Percentiles rank a stretch among this genome's conserved stretches.
These are phyloP conservation scores for Tetramorium parvispinum DNA, from an alignment of 1,140 invertebrate genomes.

Conservation along the genomic window DNA sequence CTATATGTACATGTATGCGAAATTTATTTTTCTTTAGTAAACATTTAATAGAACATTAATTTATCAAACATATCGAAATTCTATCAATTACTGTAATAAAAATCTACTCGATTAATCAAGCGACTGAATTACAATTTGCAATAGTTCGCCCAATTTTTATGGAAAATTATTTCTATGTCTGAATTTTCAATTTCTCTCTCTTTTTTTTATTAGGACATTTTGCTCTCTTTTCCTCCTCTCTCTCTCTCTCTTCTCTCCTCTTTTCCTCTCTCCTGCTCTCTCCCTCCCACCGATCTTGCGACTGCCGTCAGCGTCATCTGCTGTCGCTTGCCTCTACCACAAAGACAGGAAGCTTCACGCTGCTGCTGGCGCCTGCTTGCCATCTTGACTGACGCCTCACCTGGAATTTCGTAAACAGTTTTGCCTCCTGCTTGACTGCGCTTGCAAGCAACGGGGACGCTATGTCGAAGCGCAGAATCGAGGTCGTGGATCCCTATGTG, in stretches of 20 bases:
- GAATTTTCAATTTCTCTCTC: neutral
- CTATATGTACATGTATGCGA: too few species aligned
- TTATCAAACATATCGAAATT: neutral
- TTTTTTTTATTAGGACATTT: neutral
- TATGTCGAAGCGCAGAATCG: slow-evolving; percentile 94
- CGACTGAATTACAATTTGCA: neutral
- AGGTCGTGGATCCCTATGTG: slow-evolving; percentile 93
- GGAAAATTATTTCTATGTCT: neutral
- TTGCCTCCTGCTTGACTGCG: slow-evolving; percentile 61
- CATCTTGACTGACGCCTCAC: slow-evolving; percentile 84
- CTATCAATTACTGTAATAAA: neutral
- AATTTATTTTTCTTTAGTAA: neutral
- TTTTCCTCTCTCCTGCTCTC: neutral
- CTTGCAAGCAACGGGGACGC: slow-evolving; percentile 50
- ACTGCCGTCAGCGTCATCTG: slow-evolving; percentile 54
- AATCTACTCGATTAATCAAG: neutral
- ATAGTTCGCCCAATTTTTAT: neutral
- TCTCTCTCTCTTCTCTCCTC: neutral
- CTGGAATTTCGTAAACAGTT: slow-evolving; percentile 74
- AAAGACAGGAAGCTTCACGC: slow-evolving; percentile 30
- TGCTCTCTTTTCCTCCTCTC: neutral
- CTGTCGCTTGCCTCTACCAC: slow-evolving; percentile 21
- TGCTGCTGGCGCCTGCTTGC: slow-evolving; percentile 79
- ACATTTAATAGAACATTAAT: too few species aligned
- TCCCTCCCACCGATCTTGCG: neutral